Evolutionary conservation across 2,797 vertebrate genomes (phyloP), one percentile per base, ranked within the genome.

Genomic region (Nothura maculosa): DNA sequence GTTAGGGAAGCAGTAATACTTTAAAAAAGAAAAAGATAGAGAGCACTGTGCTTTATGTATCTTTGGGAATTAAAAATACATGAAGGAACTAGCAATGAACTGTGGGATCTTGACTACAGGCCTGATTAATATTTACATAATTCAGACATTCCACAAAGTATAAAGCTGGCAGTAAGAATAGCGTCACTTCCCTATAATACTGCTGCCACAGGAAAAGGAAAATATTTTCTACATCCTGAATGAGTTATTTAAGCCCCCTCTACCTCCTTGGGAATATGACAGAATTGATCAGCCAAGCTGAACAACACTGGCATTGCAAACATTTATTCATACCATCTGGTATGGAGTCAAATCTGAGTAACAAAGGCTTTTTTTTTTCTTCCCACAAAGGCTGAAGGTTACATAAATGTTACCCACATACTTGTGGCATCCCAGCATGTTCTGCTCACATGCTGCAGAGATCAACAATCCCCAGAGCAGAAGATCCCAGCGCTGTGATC

Each of bases 271-370:
- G 85, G 89, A 94, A 89, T 84, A 96, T 90, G 93, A 96, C 96
- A 97, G 92, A 96, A 95, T 93, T 0, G 74, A 96, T 96, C 94
- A 96, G 83, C 85, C 91, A 92, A 93, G 91, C 91, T 95, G 94
- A 96, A 91, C 91, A 93, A 50, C 93, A 78, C 86, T 96, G 92
- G 95, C 94, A 96, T 94, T 90, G 81, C 91, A 94, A 88, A 85
- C 90, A 93, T 93, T 97, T 97, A 94, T 95, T 95, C 93, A 92
- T 94, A 96, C 96, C 95, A 94, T 97, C 95, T 97, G 97, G 87
- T 94, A 60, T 30, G 63, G 72, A 97, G 92, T 96, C 95, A 96
- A 87, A 86, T 94, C 90, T 95, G 95, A 96, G 87, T 83, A 97
- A 96, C 92, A 97, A 97, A 96, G 77, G 90, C 90, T 89, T 97